A percentile compares a stretch with the other conserved stretches of the same genome.
Evolutionary conservation across 2,797 vertebrate genomes (phyloP).

Genomic region (Saxicola maurus): DNA sequence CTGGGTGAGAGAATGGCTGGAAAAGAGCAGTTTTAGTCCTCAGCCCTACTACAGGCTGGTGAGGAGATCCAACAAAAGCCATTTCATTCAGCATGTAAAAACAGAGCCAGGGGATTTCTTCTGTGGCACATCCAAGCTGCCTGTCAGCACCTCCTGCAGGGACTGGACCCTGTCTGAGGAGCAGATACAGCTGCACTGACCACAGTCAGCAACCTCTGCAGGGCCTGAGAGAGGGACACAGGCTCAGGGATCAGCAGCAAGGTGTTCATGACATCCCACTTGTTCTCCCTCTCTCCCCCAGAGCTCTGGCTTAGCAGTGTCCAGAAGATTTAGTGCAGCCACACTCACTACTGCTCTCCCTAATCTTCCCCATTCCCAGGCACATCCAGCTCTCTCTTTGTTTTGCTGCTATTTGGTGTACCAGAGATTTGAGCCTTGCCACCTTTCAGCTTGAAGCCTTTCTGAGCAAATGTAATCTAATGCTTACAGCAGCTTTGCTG

Average conservation of each 20-base stretch:
- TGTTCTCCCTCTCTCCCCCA: not conserved
- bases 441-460: not conserved
- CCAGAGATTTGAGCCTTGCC: not conserved
- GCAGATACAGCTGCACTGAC: not conserved
- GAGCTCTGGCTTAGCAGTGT: not conserved
- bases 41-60: not conserved
- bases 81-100: not conserved
- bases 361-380: not conserved
- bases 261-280: not conserved
- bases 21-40: not conserved
- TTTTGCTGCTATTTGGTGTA: not conserved
- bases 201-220: not conserved
- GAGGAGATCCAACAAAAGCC: fast-evolving
- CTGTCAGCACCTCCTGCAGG: not conserved
- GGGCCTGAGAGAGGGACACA: too few relatives aligned
- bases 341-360: not conserved
- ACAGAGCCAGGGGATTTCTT: not conserved
- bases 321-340: not conserved
- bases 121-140: fast-evolving
- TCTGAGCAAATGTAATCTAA: not conserved
- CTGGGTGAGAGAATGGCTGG: not conserved
- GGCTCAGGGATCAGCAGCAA: not conserved
- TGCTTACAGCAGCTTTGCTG: not conserved
- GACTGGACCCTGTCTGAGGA: not conserved
- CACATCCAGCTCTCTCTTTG: not conserved